phyloP scores from a whole-genome alignment of 2,888 invertebrate species.

The Octodonta nipae region DNA sequence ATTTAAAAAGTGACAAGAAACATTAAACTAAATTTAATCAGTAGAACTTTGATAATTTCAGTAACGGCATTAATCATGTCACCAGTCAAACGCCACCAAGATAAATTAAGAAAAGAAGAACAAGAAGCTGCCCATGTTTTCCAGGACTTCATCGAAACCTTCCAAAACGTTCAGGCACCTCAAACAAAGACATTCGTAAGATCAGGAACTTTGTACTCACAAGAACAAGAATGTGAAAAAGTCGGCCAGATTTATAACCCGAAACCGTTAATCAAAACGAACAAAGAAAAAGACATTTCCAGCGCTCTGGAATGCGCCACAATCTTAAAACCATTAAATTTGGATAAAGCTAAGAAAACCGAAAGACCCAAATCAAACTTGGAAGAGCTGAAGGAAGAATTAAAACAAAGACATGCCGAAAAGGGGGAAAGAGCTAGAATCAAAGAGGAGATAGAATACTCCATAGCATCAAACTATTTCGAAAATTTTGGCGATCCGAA shows the following conservation, averaged over 20 bases:
- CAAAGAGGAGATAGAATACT: conserved; percentile 10
- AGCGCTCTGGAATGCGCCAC: conserved; percentile 54
- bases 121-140: conserved; percentile 81
- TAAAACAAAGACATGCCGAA: conserved; percentile 87
- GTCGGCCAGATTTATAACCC: conserved; percentile 84
- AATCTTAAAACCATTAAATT: conserved; percentile 46
- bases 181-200: conserved; percentile 56
- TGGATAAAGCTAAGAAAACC: conserved; percentile 44
- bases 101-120: conserved; percentile 56
- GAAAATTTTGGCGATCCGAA: conserved; percentile 60
- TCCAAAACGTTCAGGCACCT: conserved; percentile 49
- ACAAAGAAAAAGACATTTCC: conserved; percentile 38
- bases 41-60: no score
- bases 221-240: conserved; percentile 65
- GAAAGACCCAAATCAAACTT: conserved; percentile 91
- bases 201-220: conserved; percentile 86
- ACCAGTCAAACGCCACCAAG: conserved; percentile 6
- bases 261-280: conserved; percentile 50
- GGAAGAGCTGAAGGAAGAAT: conserved; percentile 92
- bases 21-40: no score
- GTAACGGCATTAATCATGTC: no score
- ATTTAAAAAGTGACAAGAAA: no score
- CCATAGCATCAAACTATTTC: neutral
- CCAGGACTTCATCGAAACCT: conserved; percentile 91
- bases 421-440: conserved; percentile 54